Evolutionary conservation across 2,888 invertebrate species (phyloP).

Genomic region (Malachius bipustulatus): DNA sequence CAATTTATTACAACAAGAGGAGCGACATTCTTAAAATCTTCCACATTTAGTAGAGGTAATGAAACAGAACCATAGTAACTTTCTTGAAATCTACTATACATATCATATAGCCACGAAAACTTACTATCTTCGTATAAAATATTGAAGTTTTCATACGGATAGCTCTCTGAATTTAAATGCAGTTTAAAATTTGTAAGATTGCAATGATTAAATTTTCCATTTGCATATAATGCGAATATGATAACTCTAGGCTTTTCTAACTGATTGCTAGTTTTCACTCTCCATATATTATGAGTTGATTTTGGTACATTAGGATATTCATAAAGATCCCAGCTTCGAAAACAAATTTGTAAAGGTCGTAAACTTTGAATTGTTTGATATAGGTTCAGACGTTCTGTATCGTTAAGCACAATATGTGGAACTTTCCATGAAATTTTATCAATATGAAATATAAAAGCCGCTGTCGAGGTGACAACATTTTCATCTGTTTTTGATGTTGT

Average conservation of each 20-base stretch:
- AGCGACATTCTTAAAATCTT: conserved; percentile 19
- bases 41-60: conserved; percentile 18
- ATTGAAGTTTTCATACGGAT: conserved; percentile 29
- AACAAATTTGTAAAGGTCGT: conserved; percentile 17
- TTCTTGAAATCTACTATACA: conserved; percentile 22
- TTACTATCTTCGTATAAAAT: conserved; percentile 21
- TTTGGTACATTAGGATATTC: conserved; percentile 29
- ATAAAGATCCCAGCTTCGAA: conserved; percentile 31
- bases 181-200: conserved; percentile 28
- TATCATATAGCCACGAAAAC: conserved; percentile 20
- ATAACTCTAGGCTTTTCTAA: conserved; percentile 32
- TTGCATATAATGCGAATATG: conserved; percentile 31
- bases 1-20: conserved; percentile 25
- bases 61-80: conserved; percentile 28
- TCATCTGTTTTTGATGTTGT: too few relatives aligned
- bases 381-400: conserved; percentile 18
- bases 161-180: conserved; percentile 29
- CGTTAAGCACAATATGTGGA: conserved; percentile 17
- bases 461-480: too few relatives aligned
- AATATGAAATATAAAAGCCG: conserved; percentile 13
- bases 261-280: conserved; percentile 23
- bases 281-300: conserved; percentile 26
- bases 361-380: conserved; percentile 13
- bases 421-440: conserved; percentile 18
- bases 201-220: conserved; percentile 24